phyloP scores from a whole-genome alignment of 2,113 vertebrate species.

The Indicator indicator region DNA sequence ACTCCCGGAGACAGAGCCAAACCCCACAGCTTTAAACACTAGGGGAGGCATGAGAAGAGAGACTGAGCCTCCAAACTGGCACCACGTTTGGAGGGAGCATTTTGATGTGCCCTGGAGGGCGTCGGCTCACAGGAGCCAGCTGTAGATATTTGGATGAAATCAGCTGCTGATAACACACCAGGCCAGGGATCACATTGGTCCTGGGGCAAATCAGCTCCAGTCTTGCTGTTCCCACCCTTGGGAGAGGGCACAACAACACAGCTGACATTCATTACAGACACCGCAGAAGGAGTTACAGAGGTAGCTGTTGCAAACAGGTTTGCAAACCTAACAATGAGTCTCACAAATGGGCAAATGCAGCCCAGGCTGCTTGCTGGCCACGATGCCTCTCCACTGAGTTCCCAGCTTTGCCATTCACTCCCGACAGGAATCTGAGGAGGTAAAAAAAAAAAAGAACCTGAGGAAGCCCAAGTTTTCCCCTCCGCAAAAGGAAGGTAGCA shows the following conservation, averaged over 20 bases:
- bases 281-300: fast-evolving
- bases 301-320: fast-evolving
- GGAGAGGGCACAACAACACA: not conserved
- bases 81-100: fast-evolving
- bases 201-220: not conserved
- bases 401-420: not conserved
- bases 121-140: not conserved
- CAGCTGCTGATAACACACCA: not conserved
- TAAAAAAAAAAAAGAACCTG: fast-evolving
- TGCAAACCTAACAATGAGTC: fast-evolving
- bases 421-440: fast-evolving
- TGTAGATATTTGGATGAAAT: not conserved
- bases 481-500: fast-evolving
- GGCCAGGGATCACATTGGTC: not conserved
- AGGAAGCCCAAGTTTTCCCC: not conserved
- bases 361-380: fast-evolving
- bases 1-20: slow-evolving; percentile 21
- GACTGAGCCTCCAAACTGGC: not conserved
- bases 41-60: not conserved
- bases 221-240: not conserved
- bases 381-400: fast-evolving
- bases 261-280: fast-evolving
- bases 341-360: not conserved
- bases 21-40: not conserved
- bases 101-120: not conserved